Percentiles rank a stretch among this genome's conserved stretches.
Evolutionary conservation across 53 echinoderm and acorn worm genomes (phyloP).

Genomic region (Apostichopus leukothele): DNA sequence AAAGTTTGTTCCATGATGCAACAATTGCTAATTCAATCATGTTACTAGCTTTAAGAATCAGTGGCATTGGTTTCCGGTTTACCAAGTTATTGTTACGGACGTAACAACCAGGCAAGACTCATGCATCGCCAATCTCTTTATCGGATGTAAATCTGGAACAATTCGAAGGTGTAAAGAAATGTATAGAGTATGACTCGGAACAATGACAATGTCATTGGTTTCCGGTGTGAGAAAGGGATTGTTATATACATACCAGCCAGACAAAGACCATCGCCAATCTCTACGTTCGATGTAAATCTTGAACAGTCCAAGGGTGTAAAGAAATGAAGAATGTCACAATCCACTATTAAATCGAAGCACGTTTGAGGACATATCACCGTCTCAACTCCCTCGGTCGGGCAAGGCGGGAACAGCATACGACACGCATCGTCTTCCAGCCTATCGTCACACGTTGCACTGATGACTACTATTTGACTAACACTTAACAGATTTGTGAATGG

Average conservation of each 20-base stretch:
- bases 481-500: not conserved
- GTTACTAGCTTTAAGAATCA: too few relatives aligned
- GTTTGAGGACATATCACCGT: not conserved
- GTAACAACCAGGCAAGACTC: too few relatives aligned
- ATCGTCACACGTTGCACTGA: not conserved
- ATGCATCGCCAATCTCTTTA: too few relatives aligned
- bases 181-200: too few relatives aligned
- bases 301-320: not conserved
- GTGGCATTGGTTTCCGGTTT: too few relatives aligned
- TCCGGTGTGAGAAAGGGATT: too few relatives aligned
- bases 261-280: not conserved
- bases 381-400: not conserved
- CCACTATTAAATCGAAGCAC: not conserved
- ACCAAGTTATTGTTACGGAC: too few relatives aligned
- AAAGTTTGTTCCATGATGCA: too few relatives aligned
- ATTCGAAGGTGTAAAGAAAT: too few relatives aligned
- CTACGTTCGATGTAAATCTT: not conserved
- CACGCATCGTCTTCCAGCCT: not conserved
- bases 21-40: too few relatives aligned
- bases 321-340: not conserved
- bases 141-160: too few relatives aligned
- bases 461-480: not conserved
- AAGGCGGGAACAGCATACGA: not conserved
- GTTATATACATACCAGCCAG: not conserved
- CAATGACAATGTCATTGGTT: too few relatives aligned